Conservation (phyloP, 2,797 vertebrate species). For the Coregonus ussuriensis region DNA sequence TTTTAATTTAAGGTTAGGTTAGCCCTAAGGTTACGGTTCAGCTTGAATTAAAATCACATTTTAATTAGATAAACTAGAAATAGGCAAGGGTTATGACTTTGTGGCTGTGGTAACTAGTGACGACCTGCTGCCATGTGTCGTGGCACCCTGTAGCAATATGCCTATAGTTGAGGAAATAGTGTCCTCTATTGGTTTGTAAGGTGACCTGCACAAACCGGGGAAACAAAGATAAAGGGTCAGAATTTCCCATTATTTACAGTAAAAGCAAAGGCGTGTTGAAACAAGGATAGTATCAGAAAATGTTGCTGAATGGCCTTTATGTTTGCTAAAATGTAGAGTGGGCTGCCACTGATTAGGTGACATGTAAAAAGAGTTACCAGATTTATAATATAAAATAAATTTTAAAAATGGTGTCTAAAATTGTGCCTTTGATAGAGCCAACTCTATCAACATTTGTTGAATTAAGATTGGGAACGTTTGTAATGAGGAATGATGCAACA, state of each 20-base stretch:
- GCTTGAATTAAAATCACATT: too few species aligned
- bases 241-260: not conserved
- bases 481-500: conserved; percentile 70
- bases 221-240: not conserved
- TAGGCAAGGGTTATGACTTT: too few species aligned
- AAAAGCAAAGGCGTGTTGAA: not conserved
- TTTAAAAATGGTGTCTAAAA: conserved; percentile 27
- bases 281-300: not conserved
- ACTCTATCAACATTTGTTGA: conserved; percentile 42
- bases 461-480: conserved; percentile 56
- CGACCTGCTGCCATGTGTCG: not conserved
- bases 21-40: too few species aligned
- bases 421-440: conserved; percentile 41
- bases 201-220: conserved; percentile 26
- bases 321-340: conserved; percentile 3
- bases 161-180: conserved; percentile 69
- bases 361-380: conserved; percentile 36
- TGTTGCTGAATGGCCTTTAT: conserved; percentile 21
- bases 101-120: too few species aligned
- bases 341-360: conserved; percentile 30
- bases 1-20: too few species aligned
- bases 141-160: not conserved
- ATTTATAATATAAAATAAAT: not conserved
- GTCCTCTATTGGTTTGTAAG: conserved; percentile 61
- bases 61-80: too few species aligned